Evolutionary conservation across 2,113 vertebrate genomes (phyloP).

Genomic region (Leucopternis melanops): DNA sequence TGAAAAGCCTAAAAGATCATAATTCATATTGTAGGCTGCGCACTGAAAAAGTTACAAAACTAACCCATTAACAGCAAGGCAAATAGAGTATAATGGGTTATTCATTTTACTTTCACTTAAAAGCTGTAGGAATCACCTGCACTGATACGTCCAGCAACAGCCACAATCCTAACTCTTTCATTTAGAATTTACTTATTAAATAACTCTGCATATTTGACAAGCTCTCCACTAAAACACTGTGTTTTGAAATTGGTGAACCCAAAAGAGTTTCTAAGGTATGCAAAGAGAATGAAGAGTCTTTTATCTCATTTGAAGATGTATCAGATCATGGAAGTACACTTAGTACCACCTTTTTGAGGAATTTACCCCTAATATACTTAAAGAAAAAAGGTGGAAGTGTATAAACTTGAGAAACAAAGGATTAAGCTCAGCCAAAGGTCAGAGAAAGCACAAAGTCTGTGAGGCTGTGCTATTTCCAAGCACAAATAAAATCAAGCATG

Average conservation of each 20-base stretch:
- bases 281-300: background rate
- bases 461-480: background rate
- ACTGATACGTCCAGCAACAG: background rate
- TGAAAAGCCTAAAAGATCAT: background rate
- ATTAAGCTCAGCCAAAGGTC: background rate
- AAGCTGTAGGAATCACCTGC: background rate
- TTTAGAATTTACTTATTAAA: background rate
- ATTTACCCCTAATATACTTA: background rate
- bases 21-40: background rate
- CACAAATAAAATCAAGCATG: background rate
- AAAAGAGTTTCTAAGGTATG: background rate
- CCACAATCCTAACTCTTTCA: background rate
- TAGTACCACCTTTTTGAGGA: background rate
- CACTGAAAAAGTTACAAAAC: background rate
- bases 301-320: background rate
- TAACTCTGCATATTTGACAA: background rate
- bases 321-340: background rate
- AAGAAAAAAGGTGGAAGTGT: background rate
- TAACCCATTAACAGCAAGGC: background rate
- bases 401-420: background rate
- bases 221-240: background rate
- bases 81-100: background rate
- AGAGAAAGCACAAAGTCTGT: background rate
- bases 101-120: background rate
- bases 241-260: background rate